Evolutionary conservation across 2,113 vertebrate genomes (phyloP).

Genomic region (Odobenus rosmarus): DNA sequence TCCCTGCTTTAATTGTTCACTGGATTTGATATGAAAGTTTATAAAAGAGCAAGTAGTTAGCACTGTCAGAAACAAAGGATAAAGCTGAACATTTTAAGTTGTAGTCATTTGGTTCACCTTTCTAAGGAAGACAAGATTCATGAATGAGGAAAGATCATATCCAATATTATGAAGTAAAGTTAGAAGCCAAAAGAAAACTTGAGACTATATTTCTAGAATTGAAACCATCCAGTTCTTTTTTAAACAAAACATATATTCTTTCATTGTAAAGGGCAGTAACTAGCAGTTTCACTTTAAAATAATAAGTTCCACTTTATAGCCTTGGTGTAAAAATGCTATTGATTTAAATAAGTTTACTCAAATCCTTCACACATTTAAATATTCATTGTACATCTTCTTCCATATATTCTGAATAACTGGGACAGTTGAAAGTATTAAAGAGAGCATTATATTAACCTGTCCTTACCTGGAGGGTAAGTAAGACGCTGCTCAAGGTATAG

Average conservation of each 20-base stretch:
- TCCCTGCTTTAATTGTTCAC: neutral
- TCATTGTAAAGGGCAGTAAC: neutral
- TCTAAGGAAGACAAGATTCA: neutral
- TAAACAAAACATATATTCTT: neutral
- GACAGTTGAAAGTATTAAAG: neutral
- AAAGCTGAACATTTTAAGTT: neutral
- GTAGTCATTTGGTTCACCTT: neutral
- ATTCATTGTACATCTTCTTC: neutral
- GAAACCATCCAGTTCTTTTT: neutral
- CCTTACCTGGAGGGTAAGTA: conserved; percentile 72
- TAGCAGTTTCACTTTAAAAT: conserved; percentile 34
- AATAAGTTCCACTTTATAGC: neutral
- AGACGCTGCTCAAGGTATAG: conserved; percentile 67
- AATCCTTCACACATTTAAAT: conserved; percentile 31
- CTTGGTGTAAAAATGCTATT: neutral
- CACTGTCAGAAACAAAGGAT: neutral
- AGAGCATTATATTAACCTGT: neutral
- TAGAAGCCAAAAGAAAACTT: neutral
- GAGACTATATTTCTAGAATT: neutral
- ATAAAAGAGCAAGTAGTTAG: neutral
- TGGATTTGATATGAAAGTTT: neutral
- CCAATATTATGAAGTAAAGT: neutral
- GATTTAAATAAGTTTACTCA: conserved; percentile 7
- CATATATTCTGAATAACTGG: neutral
- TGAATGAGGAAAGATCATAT: neutral